Evolutionary conservation across 2,797 vertebrate genomes (phyloP), one percentile per base, ranked within the genome.

Genomic region (Poeciliopsis presidionis): DNA sequence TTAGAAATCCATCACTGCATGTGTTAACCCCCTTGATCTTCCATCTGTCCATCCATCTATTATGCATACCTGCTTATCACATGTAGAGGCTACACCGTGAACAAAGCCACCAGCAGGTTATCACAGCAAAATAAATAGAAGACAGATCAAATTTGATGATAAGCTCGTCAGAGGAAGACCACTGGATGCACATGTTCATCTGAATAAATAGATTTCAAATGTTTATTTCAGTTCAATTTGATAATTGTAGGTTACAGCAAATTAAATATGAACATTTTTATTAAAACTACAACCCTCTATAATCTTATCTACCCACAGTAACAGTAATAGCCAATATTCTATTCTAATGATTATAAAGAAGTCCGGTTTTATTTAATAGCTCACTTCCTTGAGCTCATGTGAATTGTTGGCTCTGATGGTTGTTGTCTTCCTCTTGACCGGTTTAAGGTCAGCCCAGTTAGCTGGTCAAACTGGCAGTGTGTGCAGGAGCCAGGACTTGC

Each of bases 61-160:
- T 76, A 76, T 84, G 80, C 81, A 73, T 88, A 81, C 61, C 73
- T 86, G 75, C 77, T 88, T 78, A 84, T 89, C 77, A 85, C 70
- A 79, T 72, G 76, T 73, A 71, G 84, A 77, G 78, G 51, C 46
- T 20, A 45, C 8, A 80, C 12, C 9, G 74, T 74, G 73, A 76
- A 87, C 78, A 75, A 51, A 74, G 63, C 69, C 74, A 76, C 28
- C 49, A 77, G 25, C 28, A 65, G 63, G 55, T 49, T 73, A 61
- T 74, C 39, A 41, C 14, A 8, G 20, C 59, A 61, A 41, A 63
- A 81, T 73, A 3, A 81, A 79, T 4, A 76, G 22, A 46, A 49
- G 22, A 51, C 79, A 69, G 45, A 67, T 67, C 25, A 41, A 49
- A 77, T 79, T 33, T 46, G 28, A 81, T 57, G 41, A 67, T 74